Evolutionary conservation across 2,797 vertebrate species (phyloP), one percentile per base, ranked within the genome.

Genomic region (Cossypha niveicapilla): DNA sequence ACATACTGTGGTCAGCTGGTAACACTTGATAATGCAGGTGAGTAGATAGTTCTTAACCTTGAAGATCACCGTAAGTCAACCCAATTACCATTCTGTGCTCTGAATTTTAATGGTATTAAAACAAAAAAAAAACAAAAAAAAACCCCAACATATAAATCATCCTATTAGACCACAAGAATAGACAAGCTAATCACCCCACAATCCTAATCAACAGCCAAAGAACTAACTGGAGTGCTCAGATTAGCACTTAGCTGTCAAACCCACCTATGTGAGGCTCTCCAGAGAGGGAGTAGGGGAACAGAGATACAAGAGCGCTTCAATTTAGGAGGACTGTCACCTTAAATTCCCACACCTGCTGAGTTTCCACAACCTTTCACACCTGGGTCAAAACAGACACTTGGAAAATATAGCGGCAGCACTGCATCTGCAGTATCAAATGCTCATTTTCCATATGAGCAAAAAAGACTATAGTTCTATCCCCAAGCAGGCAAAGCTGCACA

Each of bases 181-280:
- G 51, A 37, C 10, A 37, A 68, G 82, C 23, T 21, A 50, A 62
- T 62, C 93, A 95, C 82, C n/a, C 67, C 18, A 25, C 89, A 97
- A 94, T 85, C 60, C 90, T 98, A 96, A 98, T 97, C 96, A 98
- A 94, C 90, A 93, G 94, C 67, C 91, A 92, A 85, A 95, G 83
- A 96, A 95, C 94, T 56, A 97, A 94, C 88, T 45, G 34, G 83
- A 96, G 90, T 66, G 88, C 80, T 96, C 70, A 84, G 81, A 95
- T 68, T 90, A 88, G 86, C 41, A 93, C 94, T 94, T 96, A 94
- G 97, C 96, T 97, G 86, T 87, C 86, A 97, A 94, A 96, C 92
- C 50, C 72, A 87, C 18, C 22, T n/a, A 42, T 22, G 18, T 65
- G 19, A 73, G 22, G 18, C n/a, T 35, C 34, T 63, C 15, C 34